Evolutionary conservation across 2,113 vertebrate genomes (phyloP).

Genomic region (Tachysurus fulvidraco): DNA sequence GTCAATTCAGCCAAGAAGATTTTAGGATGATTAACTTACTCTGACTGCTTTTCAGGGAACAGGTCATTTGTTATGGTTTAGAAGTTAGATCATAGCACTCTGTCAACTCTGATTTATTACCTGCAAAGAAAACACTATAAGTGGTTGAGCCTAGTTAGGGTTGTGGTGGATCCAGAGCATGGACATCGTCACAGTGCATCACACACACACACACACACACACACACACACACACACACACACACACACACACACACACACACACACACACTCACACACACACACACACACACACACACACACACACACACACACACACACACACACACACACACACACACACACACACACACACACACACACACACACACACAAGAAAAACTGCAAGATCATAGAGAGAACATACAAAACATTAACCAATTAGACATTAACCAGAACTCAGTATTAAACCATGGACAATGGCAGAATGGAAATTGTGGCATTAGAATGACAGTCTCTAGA

Average conservation of each 20-base stretch:
- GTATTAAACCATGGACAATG: background rate
- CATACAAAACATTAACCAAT: background rate
- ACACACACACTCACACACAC: background rate
- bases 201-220: background rate
- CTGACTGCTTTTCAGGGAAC: background rate
- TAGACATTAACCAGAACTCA: background rate
- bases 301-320: background rate
- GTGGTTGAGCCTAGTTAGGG: background rate
- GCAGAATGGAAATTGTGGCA: background rate
- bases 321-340: background rate
- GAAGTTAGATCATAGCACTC: background rate
- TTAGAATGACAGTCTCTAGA: too few relatives aligned
- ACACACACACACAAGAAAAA: background rate
- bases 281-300: background rate
- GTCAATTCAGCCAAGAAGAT: background rate
- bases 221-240: background rate
- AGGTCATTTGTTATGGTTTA: background rate
- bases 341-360: background rate
- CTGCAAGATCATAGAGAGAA: background rate
- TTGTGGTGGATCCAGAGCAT: background rate
- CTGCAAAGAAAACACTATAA: background rate
- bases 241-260: background rate
- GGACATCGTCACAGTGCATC: background rate
- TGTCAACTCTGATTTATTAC: background rate
- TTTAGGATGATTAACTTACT: background rate